A percentile compares a stretch with the other conserved stretches of the same genome.
phyloP scores from a whole-genome alignment of 2,113 vertebrate genomes.

The Mesocricetus auratus region DNA sequence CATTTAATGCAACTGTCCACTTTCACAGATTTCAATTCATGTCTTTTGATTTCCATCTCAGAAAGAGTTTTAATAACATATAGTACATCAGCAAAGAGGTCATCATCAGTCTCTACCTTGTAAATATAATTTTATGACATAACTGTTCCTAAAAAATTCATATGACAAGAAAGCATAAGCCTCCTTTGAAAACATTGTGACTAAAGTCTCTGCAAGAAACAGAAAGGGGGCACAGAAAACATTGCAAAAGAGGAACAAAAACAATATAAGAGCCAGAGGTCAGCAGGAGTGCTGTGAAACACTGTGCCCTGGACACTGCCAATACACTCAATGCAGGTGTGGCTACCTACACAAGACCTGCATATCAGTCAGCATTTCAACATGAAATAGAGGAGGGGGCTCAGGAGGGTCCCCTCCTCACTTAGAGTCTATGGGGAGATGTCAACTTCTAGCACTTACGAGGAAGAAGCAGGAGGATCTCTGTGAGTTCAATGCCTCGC shows the following conservation, averaged over 20 bases:
- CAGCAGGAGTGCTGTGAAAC: neutral
- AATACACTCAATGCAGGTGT: neutral
- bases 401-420: neutral
- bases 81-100: neutral
- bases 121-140: neutral
- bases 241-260: no score
- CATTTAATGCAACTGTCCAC: neutral
- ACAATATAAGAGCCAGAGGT: neutral
- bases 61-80: neutral
- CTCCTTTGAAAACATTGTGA: slow-evolving; percentile 11
- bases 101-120: neutral
- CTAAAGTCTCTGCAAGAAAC: neutral
- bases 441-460: neutral
- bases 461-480: neutral
- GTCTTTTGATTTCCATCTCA: neutral
- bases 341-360: neutral
- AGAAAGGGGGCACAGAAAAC: neutral
- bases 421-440: neutral
- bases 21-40: slow-evolving; percentile 9
- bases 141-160: neutral
- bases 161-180: slow-evolving; percentile 3
- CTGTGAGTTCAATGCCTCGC: neutral
- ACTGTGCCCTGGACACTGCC: neutral
- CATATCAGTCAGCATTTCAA: neutral
- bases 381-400: fast-evolving